Conservation (phyloP, 2,888 invertebrate genomes). For the Leptopilina myrica region DNA sequence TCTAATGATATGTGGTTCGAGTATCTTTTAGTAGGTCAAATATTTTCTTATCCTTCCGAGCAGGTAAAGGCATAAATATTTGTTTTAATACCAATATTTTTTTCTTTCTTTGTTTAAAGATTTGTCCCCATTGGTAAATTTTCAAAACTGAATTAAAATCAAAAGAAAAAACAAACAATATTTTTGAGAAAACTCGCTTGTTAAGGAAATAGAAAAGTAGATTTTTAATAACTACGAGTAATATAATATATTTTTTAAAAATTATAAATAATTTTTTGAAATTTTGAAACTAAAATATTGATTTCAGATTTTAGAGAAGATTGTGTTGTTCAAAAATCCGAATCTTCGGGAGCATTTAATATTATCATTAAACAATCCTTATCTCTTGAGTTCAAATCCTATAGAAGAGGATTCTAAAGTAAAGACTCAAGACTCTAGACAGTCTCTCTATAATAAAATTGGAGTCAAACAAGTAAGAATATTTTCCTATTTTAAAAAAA, state of each 20-base stretch:
- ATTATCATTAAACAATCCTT: conserved; percentile 64
- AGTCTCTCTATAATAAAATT: conserved; percentile 71
- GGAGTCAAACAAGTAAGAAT: conserved; percentile 65
- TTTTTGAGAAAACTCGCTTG: no score
- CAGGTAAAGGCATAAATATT: conserved; percentile 75
- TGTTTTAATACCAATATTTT: no score
- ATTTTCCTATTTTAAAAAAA: background rate
- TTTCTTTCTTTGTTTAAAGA: no score
- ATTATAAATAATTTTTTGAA: no score
- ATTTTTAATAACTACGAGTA: no score
- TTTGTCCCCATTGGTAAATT: no score
- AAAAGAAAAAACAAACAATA: no score
- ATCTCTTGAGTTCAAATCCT: conserved; percentile 49
- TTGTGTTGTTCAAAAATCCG: conserved; percentile 79
- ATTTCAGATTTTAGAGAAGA: conserved; percentile 75
- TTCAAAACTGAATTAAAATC: no score
- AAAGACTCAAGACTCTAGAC: conserved; percentile 71
- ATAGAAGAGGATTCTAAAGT: conserved; percentile 51
- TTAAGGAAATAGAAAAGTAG: no score
- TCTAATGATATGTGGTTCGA: conserved; percentile 83
- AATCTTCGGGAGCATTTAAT: conserved; percentile 81
- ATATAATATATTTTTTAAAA: no score
- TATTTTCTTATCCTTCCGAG: conserved; percentile 83
- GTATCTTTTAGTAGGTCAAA: conserved; percentile 83
- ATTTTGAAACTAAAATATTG: background rate